Conservation (phyloP, 2,797 vertebrate genomes). For the Gymnothorax javanicus region DNA sequence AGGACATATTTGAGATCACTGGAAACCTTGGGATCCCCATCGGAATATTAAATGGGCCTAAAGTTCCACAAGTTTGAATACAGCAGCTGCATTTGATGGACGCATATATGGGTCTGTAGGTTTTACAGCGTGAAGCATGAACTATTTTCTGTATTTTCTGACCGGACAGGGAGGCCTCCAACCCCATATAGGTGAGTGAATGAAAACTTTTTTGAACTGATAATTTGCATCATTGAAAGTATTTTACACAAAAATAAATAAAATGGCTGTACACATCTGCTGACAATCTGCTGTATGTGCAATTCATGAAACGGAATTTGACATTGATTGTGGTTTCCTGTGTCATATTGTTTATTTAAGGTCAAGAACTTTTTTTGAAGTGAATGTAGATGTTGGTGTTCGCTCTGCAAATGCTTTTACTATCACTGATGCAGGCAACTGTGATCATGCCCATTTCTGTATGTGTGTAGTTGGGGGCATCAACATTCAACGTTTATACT, state of each 20-base stretch:
- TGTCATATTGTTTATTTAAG: neutral
- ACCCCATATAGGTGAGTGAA: too few relatives aligned
- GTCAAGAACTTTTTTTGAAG: neutral
- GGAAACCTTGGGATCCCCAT: too few relatives aligned
- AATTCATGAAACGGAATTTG: neutral
- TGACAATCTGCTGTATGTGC: neutral
- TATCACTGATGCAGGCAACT: neutral
- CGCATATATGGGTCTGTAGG: too few relatives aligned
- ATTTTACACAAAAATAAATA: neutral
- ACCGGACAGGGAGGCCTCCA: too few relatives aligned
- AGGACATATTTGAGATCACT: too few relatives aligned
- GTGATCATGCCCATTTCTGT: neutral
- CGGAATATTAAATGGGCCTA: too few relatives aligned
- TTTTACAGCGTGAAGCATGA: too few relatives aligned
- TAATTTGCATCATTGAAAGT: neutral
- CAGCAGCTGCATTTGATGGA: too few relatives aligned
- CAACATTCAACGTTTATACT: neutral
- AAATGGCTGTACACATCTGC: neutral
- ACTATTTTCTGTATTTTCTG: too few relatives aligned
- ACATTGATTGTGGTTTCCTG: neutral
- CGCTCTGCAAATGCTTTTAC: neutral
- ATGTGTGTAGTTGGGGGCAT: neutral
- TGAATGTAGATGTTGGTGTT: neutral
- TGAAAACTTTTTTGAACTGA: neutral
- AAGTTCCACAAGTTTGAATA: too few relatives aligned